Conservation (phyloP, 2,888 invertebrate genomes). For the Trissoscelio sp. region DNA sequence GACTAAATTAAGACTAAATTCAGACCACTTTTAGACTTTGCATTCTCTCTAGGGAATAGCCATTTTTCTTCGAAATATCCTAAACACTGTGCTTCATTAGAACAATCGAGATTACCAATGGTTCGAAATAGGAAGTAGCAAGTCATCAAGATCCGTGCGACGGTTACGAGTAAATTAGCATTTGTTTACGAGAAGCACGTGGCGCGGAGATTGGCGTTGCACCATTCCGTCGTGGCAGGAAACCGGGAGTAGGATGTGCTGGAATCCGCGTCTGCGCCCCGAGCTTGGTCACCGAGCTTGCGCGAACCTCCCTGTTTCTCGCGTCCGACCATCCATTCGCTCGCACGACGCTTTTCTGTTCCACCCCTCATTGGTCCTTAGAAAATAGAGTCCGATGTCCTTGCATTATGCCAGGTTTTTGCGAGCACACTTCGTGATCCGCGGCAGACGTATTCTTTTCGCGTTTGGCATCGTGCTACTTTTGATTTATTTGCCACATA, state of each 20-base stretch:
- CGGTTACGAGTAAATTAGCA: constrained; percentile 56
- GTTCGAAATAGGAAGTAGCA: not conserved
- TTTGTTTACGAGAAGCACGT: constrained; percentile 77
- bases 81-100: too few relatives aligned
- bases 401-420: constrained; percentile 39
- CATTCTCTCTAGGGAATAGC: too few relatives aligned
- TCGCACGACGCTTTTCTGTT: constrained; percentile 45
- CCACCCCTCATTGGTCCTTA: constrained; percentile 60
- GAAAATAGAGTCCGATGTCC: constrained; percentile 63
- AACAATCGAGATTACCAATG: too few relatives aligned
- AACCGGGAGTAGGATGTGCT: constrained; percentile 58
- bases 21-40: too few relatives aligned
- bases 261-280: constrained; percentile 59
- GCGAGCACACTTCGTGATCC: constrained; percentile 36
- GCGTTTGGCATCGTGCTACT: not conserved
- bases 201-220: constrained; percentile 68
- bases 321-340: constrained; percentile 55
- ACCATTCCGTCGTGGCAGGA: constrained; percentile 38
- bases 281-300: constrained; percentile 32
- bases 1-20: too few relatives aligned
- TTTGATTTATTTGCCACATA: constrained; percentile 51
- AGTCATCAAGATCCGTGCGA: constrained; percentile 25
- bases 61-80: not conserved
- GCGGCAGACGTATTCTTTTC: constrained; percentile 30
- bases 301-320: constrained; percentile 54